These are phyloP conservation scores for Girardinus metallicus DNA, from an alignment of 2,797 vertebrate genomes.

Conservation along the genomic window DNA sequence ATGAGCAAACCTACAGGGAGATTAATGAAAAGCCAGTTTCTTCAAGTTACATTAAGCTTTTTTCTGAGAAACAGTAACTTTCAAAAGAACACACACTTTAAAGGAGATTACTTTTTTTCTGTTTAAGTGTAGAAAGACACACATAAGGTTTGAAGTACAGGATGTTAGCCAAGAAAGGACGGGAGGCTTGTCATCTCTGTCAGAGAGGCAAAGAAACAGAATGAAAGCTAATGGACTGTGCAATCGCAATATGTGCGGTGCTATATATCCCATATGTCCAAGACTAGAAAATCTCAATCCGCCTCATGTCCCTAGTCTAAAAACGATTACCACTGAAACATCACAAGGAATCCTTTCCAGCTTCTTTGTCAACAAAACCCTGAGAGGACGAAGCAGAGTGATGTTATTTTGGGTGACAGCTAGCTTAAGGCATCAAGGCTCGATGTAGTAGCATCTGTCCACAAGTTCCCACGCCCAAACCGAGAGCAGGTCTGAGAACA, in stretches of 20 bases:
- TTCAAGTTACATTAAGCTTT: conserved; percentile 4
- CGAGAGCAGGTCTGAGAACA: conserved; percentile 21
- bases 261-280: conserved; percentile 57
- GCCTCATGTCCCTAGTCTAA: conserved; percentile 17
- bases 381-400: conserved; percentile 10
- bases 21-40: not conserved
- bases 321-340: not conserved
- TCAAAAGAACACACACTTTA: conserved; percentile 11
- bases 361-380: conserved; percentile 20
- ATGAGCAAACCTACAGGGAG: not conserved
- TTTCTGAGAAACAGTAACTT: not conserved
- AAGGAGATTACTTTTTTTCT: not conserved
- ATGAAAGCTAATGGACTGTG: conserved; percentile 52
- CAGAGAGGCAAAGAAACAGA: conserved; percentile 42
- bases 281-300: conserved; percentile 47
- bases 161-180: conserved; percentile 25
- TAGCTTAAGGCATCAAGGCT: conserved; percentile 34
- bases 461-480: conserved; percentile 24
- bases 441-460: conserved; percentile 49
- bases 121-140: conserved; percentile 14
- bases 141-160: conserved; percentile 10
- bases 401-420: conserved; percentile 55
- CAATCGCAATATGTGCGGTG: conserved; percentile 51
- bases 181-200: conserved; percentile 26
- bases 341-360: conserved; percentile 18